A percentile compares a stretch with the other conserved stretches of the same genome.
phyloP scores from a whole-genome alignment of 2,888 invertebrate species.

The Galeruca laticollis region DNA sequence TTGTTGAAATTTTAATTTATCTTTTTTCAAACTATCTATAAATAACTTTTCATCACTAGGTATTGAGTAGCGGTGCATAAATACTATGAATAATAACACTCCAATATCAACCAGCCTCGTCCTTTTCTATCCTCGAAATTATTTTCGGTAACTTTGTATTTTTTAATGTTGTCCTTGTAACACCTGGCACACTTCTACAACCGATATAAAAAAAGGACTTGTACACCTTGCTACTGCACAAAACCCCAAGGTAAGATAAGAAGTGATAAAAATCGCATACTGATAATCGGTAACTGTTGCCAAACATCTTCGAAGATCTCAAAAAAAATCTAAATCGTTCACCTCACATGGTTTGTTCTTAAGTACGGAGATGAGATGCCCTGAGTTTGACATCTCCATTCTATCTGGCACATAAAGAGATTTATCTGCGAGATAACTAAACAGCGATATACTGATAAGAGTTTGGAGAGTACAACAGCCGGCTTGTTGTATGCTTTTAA shows the following conservation, averaged over 20 bases:
- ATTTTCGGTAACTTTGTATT: background rate
- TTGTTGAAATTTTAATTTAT: too few species aligned
- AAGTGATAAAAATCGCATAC: slow-evolving; percentile 31
- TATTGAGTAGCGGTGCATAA: too few species aligned
- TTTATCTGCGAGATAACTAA: slow-evolving; percentile 62
- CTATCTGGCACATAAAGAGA: slow-evolving; percentile 62
- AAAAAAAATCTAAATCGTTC: slow-evolving; percentile 38
- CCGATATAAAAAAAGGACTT: slow-evolving; percentile 13
- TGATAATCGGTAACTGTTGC: slow-evolving; percentile 42
- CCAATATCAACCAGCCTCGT: background rate
- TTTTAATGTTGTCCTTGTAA: slow-evolving; percentile 3
- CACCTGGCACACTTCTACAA: slow-evolving; percentile 31
- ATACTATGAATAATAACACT: background rate
- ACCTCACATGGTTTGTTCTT: slow-evolving; percentile 25
- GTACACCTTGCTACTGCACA: slow-evolving; percentile 12
- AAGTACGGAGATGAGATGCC: slow-evolving; percentile 44
- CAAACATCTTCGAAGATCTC: slow-evolving; percentile 43
- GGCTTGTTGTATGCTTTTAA: slow-evolving; percentile 44
- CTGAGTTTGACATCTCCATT: slow-evolving; percentile 67
- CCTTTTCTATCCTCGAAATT: background rate
- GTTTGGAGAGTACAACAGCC: slow-evolving; percentile 54
- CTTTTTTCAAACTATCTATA: too few species aligned
- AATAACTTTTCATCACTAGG: too few species aligned
- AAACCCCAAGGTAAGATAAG: slow-evolving; percentile 26
- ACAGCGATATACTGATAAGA: slow-evolving; percentile 60